Percentiles rank a stretch among this genome's conserved stretches.
phyloP scores from a whole-genome alignment of 2,888 invertebrate species.

The Ectemnius continuus region DNA sequence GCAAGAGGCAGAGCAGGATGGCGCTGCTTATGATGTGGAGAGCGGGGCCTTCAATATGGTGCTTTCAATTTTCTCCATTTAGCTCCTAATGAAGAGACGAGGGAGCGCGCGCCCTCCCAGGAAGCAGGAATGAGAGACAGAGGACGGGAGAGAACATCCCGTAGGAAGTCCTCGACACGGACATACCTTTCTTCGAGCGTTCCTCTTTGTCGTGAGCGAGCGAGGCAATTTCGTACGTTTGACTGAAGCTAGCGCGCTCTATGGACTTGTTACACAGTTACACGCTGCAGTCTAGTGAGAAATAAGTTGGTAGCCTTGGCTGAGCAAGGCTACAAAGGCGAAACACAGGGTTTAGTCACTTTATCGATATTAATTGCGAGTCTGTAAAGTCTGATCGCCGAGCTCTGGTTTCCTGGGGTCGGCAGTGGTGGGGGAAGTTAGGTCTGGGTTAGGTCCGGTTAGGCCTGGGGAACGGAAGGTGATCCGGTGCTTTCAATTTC shows the following conservation, averaged over 20 bases:
- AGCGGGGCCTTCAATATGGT: constrained; percentile 52
- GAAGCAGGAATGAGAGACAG: neutral
- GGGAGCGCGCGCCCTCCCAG: constrained; percentile 15
- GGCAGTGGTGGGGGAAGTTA: no score
- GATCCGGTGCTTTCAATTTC: constrained; percentile 70
- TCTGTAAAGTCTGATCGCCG: no score
- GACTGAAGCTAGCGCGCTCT: neutral
- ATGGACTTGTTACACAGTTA: constrained; percentile 6
- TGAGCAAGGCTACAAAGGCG: no score
- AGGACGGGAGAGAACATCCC: constrained; percentile 14
- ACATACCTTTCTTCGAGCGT: constrained; percentile 36
- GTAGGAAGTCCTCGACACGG: constrained; percentile 42
- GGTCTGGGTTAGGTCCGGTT: neutral
- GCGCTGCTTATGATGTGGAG: constrained; percentile 35
- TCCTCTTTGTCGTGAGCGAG: constrained; percentile 30
- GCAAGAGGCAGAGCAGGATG: constrained; percentile 24
- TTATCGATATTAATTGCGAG: no score
- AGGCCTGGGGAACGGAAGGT: constrained; percentile 12
- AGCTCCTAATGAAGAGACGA: constrained; percentile 68
- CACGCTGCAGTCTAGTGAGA: neutral
- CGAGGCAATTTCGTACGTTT: constrained; percentile 41
- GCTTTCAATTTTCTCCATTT: constrained; percentile 73
- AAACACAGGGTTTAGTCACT: no score
- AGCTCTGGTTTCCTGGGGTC: no score
- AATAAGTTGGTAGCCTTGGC: neutral